Conservation (phyloP, 2,797 vertebrate species). For the Psittacula echo region DNA sequence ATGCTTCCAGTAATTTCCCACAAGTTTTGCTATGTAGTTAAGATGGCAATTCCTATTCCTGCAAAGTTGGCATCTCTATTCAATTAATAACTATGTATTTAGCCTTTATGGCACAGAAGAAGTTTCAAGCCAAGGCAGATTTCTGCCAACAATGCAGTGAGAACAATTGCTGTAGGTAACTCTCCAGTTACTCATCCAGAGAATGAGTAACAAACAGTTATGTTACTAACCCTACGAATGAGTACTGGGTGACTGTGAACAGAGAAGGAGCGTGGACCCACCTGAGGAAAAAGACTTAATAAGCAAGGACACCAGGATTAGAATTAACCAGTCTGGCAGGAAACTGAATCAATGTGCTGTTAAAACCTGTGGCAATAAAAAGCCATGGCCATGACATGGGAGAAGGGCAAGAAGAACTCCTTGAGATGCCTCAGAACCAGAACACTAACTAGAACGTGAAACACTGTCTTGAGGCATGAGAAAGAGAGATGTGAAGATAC, state of each 20-base stretch:
- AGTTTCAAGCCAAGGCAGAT: neutral
- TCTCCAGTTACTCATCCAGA: neutral
- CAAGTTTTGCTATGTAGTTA: neutral
- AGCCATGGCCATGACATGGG: accelerated
- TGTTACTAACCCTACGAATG: neutral
- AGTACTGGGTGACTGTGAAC: neutral
- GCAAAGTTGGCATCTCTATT: neutral
- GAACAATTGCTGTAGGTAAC: neutral
- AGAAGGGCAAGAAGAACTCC: neutral
- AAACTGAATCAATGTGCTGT: neutral
- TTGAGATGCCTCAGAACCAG: neutral
- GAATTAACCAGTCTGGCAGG: neutral
- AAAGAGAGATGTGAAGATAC: neutral
- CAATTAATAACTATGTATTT: neutral
- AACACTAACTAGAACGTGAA: neutral
- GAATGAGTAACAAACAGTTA: neutral
- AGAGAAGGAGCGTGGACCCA: neutral
- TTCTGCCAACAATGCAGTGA: neutral
- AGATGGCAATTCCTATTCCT: neutral
- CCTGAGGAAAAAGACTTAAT: neutral
- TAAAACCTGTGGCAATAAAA: neutral
- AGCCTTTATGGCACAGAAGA: neutral
- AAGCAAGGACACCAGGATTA: neutral
- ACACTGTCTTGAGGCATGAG: neutral
- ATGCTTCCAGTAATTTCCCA: neutral